Evolutionary conservation across 2,797 vertebrate genomes (phyloP).

Genomic region (Tragopan temminckii): DNA sequence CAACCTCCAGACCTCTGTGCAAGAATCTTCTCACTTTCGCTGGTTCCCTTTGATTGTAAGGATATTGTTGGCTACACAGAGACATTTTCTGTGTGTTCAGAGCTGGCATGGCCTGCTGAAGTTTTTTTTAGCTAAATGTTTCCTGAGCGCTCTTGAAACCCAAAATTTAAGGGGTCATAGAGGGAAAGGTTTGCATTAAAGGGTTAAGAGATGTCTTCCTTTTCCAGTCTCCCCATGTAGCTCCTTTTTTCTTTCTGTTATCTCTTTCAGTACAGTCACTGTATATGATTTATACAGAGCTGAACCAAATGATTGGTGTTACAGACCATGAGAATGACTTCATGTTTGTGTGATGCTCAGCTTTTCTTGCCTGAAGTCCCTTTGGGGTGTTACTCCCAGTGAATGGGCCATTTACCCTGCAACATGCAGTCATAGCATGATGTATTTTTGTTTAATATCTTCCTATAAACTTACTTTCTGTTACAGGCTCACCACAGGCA

Average conservation of each 20-base stretch:
- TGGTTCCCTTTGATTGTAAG: background rate
- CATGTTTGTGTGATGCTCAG: background rate
- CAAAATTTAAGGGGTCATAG: background rate
- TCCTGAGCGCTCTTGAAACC: background rate
- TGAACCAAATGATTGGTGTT: background rate
- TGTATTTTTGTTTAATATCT: conserved; percentile 23
- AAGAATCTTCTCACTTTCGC: background rate
- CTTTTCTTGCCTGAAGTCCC: background rate
- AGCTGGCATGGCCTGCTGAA: background rate
- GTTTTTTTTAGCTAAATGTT: background rate
- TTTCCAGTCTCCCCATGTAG: background rate
- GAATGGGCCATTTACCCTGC: background rate
- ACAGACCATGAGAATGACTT: background rate
- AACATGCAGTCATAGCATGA: background rate
- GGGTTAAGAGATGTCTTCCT: background rate
- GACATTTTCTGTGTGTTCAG: background rate
- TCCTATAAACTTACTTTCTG: conserved; percentile 31
- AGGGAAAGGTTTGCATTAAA: background rate
- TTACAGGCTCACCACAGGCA: conserved; percentile 28
- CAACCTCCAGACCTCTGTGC: background rate
- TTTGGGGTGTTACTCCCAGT: background rate
- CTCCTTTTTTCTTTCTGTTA: background rate
- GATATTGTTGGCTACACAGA: background rate
- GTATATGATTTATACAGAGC: background rate
- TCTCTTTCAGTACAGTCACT: background rate